phyloP scores from a whole-genome alignment of 2,888 invertebrate genomes.

The Acrobasis consociella region DNA sequence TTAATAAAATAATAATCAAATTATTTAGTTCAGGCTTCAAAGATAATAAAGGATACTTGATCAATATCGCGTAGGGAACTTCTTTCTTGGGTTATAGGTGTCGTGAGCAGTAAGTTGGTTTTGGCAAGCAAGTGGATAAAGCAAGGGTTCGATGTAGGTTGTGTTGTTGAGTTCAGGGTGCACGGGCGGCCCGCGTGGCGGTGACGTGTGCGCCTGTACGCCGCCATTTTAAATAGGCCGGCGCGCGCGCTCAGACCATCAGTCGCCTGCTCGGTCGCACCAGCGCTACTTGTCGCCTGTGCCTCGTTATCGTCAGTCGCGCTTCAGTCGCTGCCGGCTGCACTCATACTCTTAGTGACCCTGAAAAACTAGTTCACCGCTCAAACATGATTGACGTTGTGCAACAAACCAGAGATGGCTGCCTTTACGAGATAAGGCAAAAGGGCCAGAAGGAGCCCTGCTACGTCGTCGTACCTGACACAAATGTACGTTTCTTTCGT shows the following conservation, averaged over 20 bases:
- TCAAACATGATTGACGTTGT: slow-evolving; percentile 73
- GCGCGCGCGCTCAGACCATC: slow-evolving; percentile 83
- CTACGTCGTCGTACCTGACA: slow-evolving; percentile 87
- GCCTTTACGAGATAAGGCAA: slow-evolving; percentile 86
- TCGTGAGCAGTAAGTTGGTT: slow-evolving; percentile 6
- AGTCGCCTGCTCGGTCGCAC: slow-evolving; percentile 79
- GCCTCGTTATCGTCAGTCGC: slow-evolving; percentile 51
- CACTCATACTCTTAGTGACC: slow-evolving; percentile 51
- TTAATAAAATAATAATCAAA: neutral
- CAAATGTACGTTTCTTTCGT: slow-evolving; percentile 80
- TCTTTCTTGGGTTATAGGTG: neutral
- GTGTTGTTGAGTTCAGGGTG: slow-evolving; percentile 67
- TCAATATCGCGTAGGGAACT: no score
- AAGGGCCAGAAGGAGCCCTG: slow-evolving; percentile 85
- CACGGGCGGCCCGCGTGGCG: slow-evolving; percentile 74
- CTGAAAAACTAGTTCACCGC: slow-evolving; percentile 47
- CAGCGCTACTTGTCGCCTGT: slow-evolving; percentile 33
- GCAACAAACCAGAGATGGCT: slow-evolving; percentile 76
- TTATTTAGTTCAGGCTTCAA: no score
- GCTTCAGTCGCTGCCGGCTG: slow-evolving; percentile 51
- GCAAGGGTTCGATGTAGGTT: slow-evolving; percentile 65
- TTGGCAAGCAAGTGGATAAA: slow-evolving; percentile 44
- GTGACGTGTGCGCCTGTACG: slow-evolving; percentile 73
- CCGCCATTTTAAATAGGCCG: slow-evolving; percentile 79
- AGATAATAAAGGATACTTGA: no score